Evolutionary conservation across 2,797 vertebrate genomes (phyloP), one percentile per base, ranked within the genome.

Genomic region (Hyperoplus lanceolatus): DNA sequence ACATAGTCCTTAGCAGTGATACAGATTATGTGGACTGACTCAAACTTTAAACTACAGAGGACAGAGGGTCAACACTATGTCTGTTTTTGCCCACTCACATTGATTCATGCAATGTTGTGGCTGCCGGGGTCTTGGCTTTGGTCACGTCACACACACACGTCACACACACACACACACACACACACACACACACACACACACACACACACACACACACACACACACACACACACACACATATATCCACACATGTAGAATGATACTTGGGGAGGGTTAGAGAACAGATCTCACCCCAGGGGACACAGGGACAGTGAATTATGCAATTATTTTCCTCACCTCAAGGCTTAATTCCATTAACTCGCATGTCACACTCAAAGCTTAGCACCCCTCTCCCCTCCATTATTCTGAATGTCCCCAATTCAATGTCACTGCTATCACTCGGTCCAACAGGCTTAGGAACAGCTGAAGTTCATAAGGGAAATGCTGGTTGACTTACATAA

Each of bases 321-420:
- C 84, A 90, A 92, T 81, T 82, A 63, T 70, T 85, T 84, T 67
- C 76, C 45, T 79, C 36, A 77, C 86, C 70, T 79, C 18, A 21
- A 56, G 82, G 83, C 64, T 83, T 45, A 51, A 51, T 83, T 74
- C 54, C 62, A 63, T 86, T 70, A 66, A 64, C 70, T 86, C 80
- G 65, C 64, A 70, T 74, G 65, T 50, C 66, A 11, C 13, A 15
- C 80, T 78, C 10, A 10, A 46, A 70, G 79, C 62, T 63, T 65
- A 71, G 57, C 21, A 4, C 15, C 41, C 63, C 39, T 63, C 67
- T 64, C 57, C 56, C 54, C 69, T 73, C 66, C 69, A 73, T 72
- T 73, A 73, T 73, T 50, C 48, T 38, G 49, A 65, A 67, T 18
- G 41, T 80, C 72, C 58, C 62, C 49, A 42, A 58, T 71, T 78